Base-by-base conservation (phyloP, 2,797 vertebrate genomes). In the Paedocypris micromegethes region DNA sequence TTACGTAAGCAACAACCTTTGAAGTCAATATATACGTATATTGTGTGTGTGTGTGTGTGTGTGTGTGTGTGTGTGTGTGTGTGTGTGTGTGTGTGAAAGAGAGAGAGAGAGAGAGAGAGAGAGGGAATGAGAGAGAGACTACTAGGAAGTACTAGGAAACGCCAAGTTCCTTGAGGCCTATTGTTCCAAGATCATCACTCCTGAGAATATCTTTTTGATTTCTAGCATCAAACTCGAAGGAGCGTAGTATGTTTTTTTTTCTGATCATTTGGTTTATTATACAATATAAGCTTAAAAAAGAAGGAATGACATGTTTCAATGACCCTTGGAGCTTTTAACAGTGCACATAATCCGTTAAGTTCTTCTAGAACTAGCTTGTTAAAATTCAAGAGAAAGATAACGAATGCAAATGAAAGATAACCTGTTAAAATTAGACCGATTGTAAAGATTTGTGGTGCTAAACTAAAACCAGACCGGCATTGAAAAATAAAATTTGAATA, bases 81-180 rank as follows among this genome's bases (percentile, higher is more conserved):
- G 55, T 64, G 41, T 53, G 41, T 64, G 67, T 69, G 39, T 62
- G 44, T 61, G 51, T 50, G 60, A 64, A 68, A 77, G 69, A 73
- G 77, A 76, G 68, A 72, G 68, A 64, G 75, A 75, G 72, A 71
- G 66, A 66, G 23, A 23, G 23, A 23, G 23, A 23, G 23, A 23
- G 23, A 23, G 23, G 23, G 23, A 23, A 1, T 23, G 23, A 23
- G 23, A 23, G 23, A 23, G 23, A 23, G 23, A 23, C 23, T 23
- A 23, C 23, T 23, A 23, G 23, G 23, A 23, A 23, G 23, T 23
- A 23, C 23, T 23, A 23, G 23, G 23, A 23, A 23, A 23, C 23
- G 23, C 23, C 23, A 23, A 23, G 23, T 23, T 23, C 23, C 23
- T 23, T 23, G 23, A 1, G 23, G 23, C 23, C 9, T 58, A 42